A percentile compares a stretch with the other conserved stretches of the same genome.
Evolutionary conservation across 2,888 invertebrate genomes (phyloP).

Genomic region (Cantharis nigra): DNA sequence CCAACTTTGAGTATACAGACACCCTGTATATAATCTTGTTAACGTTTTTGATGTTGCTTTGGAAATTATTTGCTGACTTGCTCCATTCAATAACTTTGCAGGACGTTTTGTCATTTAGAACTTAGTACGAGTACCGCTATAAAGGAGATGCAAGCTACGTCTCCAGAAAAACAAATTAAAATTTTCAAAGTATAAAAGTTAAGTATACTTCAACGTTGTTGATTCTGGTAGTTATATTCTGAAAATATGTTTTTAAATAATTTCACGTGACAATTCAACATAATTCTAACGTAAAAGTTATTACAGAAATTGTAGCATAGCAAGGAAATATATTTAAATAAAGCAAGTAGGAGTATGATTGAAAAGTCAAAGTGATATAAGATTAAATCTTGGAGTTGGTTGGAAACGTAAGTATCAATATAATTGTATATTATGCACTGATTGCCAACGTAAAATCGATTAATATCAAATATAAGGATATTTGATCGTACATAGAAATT

Average conservation of each 20-base stretch:
- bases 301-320: not conserved
- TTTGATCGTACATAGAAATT: constrained; percentile 2
- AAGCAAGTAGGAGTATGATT: not conserved
- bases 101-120: not conserved
- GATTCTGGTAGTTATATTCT: not conserved
- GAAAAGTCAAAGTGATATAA: not conserved
- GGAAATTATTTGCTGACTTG: not conserved
- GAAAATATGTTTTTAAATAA: not conserved
- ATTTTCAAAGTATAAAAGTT: not conserved
- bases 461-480: not conserved
- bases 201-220: not conserved
- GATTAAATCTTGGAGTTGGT: not conserved
- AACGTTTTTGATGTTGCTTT: not conserved
- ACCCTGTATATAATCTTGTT: not conserved
- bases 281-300: not conserved
- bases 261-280: not conserved
- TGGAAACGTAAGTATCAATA: not conserved
- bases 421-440: not conserved
- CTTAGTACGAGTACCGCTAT: not conserved
- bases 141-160: not conserved
- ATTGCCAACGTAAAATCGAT: not conserved
- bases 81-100: not conserved
- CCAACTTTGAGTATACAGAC: no score
- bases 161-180: not conserved
- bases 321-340: not conserved